phyloP scores from a whole-genome alignment of 1,140 invertebrate species.

The Cydia fagiglandana region DNA sequence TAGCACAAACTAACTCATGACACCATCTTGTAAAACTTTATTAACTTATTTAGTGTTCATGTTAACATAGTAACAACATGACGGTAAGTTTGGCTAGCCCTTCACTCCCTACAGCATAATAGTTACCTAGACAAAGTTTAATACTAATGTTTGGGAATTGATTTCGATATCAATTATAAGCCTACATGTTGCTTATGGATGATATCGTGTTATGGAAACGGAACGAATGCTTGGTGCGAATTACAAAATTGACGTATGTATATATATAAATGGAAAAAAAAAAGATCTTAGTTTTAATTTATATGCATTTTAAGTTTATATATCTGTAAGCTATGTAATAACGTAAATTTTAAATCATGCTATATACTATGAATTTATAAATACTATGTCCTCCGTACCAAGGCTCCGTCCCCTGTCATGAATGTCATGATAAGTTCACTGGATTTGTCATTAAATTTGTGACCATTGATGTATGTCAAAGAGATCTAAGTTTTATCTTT shows the following conservation, averaged over 20 bases:
- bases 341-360: no score
- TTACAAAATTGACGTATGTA: no score
- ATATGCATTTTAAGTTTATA: no score
- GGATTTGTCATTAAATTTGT: neutral
- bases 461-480: slow-evolving; percentile 2
- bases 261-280: no score
- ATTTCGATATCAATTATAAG: neutral
- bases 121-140: neutral
- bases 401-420: neutral
- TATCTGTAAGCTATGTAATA: no score
- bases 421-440: slow-evolving; percentile 9
- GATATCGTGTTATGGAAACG: neutral
- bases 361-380: no score
- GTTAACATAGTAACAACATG: neutral
- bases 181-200: neutral
- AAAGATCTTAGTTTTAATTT: no score
- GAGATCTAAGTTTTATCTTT: neutral
- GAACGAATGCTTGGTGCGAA: no score
- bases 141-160: neutral
- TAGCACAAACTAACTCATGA: neutral
- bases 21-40: neutral
- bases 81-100: neutral
- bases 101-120: neutral
- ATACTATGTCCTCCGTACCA: no score
- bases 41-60: neutral